phyloP scores from a whole-genome alignment of 2,888 invertebrate genomes.

The Mellilla xanthometata region DNA sequence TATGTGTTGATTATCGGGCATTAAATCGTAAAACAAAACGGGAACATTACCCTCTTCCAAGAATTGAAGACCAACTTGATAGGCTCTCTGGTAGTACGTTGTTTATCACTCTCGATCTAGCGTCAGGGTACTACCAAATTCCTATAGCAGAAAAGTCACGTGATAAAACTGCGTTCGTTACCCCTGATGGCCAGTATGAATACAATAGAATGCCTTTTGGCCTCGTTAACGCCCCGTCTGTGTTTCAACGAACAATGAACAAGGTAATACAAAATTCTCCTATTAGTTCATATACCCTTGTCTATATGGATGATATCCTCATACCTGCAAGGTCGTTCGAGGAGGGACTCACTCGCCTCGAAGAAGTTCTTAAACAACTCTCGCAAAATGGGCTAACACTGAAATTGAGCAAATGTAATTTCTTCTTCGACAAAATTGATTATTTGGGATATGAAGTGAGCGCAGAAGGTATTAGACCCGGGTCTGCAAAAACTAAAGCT shows the following conservation, averaged over 20 bases:
- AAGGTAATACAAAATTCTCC: not conserved
- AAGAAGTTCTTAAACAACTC: not conserved
- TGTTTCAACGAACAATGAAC: not conserved
- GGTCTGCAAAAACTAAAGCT: not conserved
- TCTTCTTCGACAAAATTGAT: not conserved
- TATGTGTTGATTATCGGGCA: conserved; percentile 33
- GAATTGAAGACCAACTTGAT: conserved; percentile 33
- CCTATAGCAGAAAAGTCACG: conserved; percentile 26
- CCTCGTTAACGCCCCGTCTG: not conserved
- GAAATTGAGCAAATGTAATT: not conserved
- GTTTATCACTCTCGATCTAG: conserved; percentile 29
- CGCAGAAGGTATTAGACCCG: not conserved
- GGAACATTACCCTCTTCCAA: conserved; percentile 29
- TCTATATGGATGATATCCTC: not conserved
- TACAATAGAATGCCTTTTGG: conserved; percentile 28
- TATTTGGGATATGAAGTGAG: not conserved
- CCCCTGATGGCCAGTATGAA: conserved; percentile 33
- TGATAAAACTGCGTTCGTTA: conserved; percentile 36
- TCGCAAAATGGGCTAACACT: not conserved
- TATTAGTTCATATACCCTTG: not conserved
- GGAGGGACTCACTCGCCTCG: not conserved
- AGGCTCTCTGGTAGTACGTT: conserved; percentile 23
- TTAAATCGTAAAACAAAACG: conserved; percentile 27
- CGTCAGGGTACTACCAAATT: conserved; percentile 37
- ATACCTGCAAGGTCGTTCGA: not conserved